These are phyloP conservation scores for Baryphthengus martii DNA, from an alignment of 2,113 vertebrate genomes.

Conservation along the genomic window DNA sequence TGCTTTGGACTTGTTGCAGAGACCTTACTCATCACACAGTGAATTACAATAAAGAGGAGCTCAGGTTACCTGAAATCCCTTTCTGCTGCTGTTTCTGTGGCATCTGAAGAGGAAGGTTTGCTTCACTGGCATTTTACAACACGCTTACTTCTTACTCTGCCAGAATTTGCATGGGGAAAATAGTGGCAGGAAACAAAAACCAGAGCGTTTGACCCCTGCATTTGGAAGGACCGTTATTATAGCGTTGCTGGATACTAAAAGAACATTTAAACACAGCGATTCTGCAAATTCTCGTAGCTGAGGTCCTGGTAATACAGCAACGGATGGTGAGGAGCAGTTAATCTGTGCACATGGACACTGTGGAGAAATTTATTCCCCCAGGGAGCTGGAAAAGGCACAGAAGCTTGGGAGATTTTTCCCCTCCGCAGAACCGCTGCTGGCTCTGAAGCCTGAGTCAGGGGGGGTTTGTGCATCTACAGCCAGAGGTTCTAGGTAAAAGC, in stretches of 20 bases:
- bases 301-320: neutral
- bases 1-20: neutral
- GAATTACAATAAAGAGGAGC: fast-evolving
- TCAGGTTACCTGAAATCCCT: neutral
- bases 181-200: neutral
- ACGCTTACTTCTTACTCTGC: neutral
- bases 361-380: neutral
- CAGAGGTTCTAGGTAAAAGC: neutral
- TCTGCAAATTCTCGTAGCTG: neutral
- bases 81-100: neutral
- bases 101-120: neutral
- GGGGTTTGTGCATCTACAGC: neutral
- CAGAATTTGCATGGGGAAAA: neutral
- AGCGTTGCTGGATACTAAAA: neutral
- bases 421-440: fast-evolving
- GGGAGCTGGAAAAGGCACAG: neutral
- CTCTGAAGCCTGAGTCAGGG: neutral
- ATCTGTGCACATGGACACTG: fast-evolving
- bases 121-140: neutral
- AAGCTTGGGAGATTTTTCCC: neutral
- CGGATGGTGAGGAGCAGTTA: neutral
- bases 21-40: neutral
- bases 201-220: neutral
- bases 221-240: neutral
- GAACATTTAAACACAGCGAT: neutral